Evolutionary conservation across 2,797 vertebrate species (phyloP), one percentile per base, ranked within the genome.

Genomic region (Myotis daubentonii): DNA sequence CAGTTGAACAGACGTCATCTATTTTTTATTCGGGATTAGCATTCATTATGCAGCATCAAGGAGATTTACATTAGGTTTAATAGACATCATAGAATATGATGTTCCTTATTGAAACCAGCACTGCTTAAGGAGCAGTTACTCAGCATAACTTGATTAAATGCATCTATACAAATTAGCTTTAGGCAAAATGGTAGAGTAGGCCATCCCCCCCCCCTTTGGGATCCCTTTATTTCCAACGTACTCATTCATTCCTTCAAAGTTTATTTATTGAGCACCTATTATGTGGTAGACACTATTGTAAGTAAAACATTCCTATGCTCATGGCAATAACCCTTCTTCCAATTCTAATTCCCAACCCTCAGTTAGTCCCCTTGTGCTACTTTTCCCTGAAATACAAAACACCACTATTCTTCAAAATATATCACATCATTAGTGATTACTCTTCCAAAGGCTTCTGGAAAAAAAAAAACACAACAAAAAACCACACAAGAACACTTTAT

Each of bases 51-150:
- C 25, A 70, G 15, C 38, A 94, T 47, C 20, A 79, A 44, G 84
- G 95, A 86, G 22, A 53, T 88, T 94, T 87, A 41, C 28, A 20
- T 62, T 93, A 68, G 44, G 23, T 86, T 92, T 95, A 87, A 94
- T 38, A 93, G 55, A 49, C 16, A 57, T 22, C 11, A 60, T 36
- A n/a, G 51, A 22, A 83, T 30, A 62, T 62, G 60, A 60, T 36
- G 8, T 47, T 93, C 86, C 11, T 70, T 53, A 3, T 28, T 72
- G 30, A 94, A 93, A 76, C 22, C 28, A 75, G 25, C 17, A 81
- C 17, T 57, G 41, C 23, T 70, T 81, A 87, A 74, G n/a, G 16
- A 89, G 70, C 11, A 92, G 23, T 82, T 83, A 85, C 13, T 66
- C 62, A 72, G 33, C n/a, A 55, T 57, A 66, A 82, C 12, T 94